Conservation (phyloP, 1,140 invertebrate species). For the Drosophila orosa region DNA sequence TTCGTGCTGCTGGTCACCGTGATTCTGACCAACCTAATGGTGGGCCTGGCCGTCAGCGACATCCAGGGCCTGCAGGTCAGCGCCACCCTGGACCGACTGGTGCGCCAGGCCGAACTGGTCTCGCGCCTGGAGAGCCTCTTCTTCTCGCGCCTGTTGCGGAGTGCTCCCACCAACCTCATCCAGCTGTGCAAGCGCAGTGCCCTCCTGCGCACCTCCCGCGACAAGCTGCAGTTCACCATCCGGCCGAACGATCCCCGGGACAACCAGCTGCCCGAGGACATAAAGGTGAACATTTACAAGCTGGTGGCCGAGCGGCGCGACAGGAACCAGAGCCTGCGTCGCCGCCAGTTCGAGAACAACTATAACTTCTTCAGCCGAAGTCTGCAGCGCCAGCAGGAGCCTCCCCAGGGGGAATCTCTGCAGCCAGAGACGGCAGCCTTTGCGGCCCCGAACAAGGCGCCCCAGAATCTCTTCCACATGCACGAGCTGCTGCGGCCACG, state of each 20-base stretch:
- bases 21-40: conserved; percentile 93
- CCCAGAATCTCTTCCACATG: conserved; percentile 58
- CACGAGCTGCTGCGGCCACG: conserved; percentile 73
- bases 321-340: conserved; percentile 85
- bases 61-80: conserved; percentile 93
- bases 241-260: conserved; percentile 92
- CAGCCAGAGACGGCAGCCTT: conserved; percentile 18
- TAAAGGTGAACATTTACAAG: conserved; percentile 89
- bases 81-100: conserved; percentile 90
- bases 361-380: conserved; percentile 76
- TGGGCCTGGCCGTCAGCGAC: conserved; percentile 93
- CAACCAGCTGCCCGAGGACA: conserved; percentile 89
- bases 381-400: conserved; percentile 54
- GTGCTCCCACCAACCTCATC: conserved; percentile 88
- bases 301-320: conserved; percentile 89
- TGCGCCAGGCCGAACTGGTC: conserved; percentile 91
- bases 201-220: conserved; percentile 88
- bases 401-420: conserved; percentile 16
- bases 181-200: conserved; percentile 88
- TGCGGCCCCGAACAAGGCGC: neutral
- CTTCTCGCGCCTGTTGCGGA: conserved; percentile 89
- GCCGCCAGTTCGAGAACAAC: conserved; percentile 85
- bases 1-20: conserved; percentile 93
- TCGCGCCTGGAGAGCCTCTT: conserved; percentile 92
- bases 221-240: conserved; percentile 89